Evolutionary conservation across 2,797 vertebrate species (phyloP), one percentile per base, ranked within the genome.

Genomic region (Eurystomus glaucurus): DNA sequence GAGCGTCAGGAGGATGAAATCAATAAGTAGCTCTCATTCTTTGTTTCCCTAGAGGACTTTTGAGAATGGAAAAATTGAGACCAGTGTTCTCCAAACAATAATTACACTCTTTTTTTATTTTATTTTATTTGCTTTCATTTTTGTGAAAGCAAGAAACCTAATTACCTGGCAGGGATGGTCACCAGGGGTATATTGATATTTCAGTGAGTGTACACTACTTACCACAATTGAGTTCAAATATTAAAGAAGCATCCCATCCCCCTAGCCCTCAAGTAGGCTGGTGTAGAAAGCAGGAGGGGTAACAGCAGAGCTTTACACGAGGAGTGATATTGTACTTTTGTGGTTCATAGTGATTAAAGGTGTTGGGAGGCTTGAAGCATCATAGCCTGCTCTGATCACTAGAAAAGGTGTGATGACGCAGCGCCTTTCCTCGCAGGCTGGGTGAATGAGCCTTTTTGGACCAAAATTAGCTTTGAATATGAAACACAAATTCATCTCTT

Each of bases 41-140:
- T 92, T 79, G 66, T 91, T 94, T 96, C 96, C 94, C 96, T n/a
- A 86, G 94, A 95, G 96, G 93, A 96, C 89, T 95, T 93, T 86
- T 50, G 85, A 96, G 88, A 92, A 86, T 3, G 51, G 82, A 91
- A 94, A 86, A 96, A 95, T 70, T 91, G 95, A 96, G 94, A 94
- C 85, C 82, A 78, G 65, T 50, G 69, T 87, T 93, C 79, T 94
- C 89, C 66, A 94, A 96, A 57, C 76, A 62, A 51, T 93, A 97
- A 97, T 96, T 97, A 95, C 85, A 77, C 57, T 83, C 41, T 43
- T 43, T 51, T 82, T n/a, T n/a, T n/a, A n/a, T 81, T 78, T 46
- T 35, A 65, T 85, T 82, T 95, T 93, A 69, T 94, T 97, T 96
- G 41, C 83, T 37, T 90, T 77, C 20, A 35, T 51, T 77, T 77